Evolutionary conservation across 2,113 vertebrate genomes (phyloP).

Genomic region (Nothocercus julius): DNA sequence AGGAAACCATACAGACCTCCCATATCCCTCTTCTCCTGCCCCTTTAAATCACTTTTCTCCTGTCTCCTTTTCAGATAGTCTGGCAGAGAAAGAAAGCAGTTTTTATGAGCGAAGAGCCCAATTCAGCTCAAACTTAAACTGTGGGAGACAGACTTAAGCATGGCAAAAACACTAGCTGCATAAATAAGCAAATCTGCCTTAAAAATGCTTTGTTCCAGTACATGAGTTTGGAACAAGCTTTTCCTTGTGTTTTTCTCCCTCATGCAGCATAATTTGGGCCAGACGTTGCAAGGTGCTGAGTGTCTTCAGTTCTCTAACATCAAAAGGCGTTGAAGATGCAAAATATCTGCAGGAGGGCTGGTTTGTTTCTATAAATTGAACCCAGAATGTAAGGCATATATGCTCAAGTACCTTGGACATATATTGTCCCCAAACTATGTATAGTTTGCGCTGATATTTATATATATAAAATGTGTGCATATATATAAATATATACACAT

Average conservation of each 20-base stretch:
- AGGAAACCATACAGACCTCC: background rate
- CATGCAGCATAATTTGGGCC: conserved; percentile 60
- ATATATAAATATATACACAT: background rate
- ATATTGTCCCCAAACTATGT: conserved; percentile 60
- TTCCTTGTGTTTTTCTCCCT: conserved; percentile 36
- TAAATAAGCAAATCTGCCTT: background rate
- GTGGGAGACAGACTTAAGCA: background rate
- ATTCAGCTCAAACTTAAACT: background rate
- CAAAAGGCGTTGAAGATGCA: conserved; percentile 44
- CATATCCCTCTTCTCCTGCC: background rate
- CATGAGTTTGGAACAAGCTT: background rate
- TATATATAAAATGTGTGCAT: background rate
- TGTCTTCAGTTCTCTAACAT: conserved; percentile 51
- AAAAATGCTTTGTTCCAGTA: background rate
- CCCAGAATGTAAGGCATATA: conserved; percentile 73
- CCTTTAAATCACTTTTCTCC: background rate
- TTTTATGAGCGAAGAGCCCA: background rate
- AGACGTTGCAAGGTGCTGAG: conserved; percentile 62
- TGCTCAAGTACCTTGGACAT: conserved; percentile 63
- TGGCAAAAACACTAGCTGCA: background rate
- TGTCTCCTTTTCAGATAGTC: background rate
- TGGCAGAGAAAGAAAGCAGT: background rate
- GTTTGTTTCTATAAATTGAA: conserved; percentile 43
- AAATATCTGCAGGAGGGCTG: conserved; percentile 21
- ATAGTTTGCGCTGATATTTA: conserved; percentile 50